Conservation (phyloP, 2,888 invertebrate genomes). For the Drosophila multiciliata region DNA sequence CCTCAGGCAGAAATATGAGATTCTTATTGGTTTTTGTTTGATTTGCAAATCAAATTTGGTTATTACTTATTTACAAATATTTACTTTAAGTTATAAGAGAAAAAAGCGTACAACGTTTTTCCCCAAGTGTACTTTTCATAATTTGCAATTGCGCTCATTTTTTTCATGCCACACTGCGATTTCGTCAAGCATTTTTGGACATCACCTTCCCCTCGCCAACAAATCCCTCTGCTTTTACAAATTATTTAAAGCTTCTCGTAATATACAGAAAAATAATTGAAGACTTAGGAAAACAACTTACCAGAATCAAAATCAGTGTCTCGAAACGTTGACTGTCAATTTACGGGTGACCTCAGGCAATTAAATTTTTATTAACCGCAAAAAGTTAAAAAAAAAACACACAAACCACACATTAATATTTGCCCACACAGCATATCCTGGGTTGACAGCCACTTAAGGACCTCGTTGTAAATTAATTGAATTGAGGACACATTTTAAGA, state of each 20-base stretch:
- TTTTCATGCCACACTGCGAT: slow-evolving; percentile 61
- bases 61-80: background rate
- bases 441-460: slow-evolving; percentile 54
- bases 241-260: slow-evolving; percentile 40
- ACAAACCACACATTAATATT: slow-evolving; percentile 69
- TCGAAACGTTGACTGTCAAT: slow-evolving; percentile 39
- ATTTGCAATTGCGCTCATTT: slow-evolving; percentile 57
- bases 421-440: slow-evolving; percentile 52
- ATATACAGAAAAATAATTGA: slow-evolving; percentile 7
- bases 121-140: slow-evolving; percentile 60
- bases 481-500: slow-evolving; percentile 49
- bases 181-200: slow-evolving; percentile 50
- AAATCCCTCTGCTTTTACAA: background rate
- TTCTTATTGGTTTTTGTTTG: background rate
- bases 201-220: background rate
- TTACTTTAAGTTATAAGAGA: background rate
- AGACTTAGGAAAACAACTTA: slow-evolving; percentile 20
- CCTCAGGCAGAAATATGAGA: background rate
- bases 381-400: slow-evolving; percentile 34
- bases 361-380: slow-evolving; percentile 68
- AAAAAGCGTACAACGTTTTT: background rate
- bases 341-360: slow-evolving; percentile 59
- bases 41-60: background rate
- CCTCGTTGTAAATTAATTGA: slow-evolving; percentile 66
- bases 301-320: slow-evolving; percentile 17